Evolutionary conservation across 1,140 invertebrate genomes (phyloP).

Genomic region (Cotesia glomerata): DNA sequence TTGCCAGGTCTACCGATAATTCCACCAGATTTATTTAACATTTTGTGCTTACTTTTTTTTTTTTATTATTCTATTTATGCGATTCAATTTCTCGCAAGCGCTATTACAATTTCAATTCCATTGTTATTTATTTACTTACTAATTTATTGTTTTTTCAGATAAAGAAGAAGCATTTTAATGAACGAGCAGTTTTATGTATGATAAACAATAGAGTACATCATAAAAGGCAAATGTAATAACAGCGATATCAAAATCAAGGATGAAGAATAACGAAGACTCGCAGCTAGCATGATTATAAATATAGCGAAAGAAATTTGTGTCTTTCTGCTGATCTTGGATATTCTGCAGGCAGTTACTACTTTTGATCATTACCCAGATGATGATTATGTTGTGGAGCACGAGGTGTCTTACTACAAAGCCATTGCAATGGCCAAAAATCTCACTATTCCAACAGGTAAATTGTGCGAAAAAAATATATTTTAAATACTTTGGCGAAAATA

Average conservation of each 20-base stretch:
- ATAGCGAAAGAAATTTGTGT: slow-evolving; percentile 38
- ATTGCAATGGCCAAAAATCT: slow-evolving; percentile 50
- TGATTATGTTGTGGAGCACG: slow-evolving; percentile 53
- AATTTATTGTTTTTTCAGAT: no score
- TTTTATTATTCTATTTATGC: background rate
- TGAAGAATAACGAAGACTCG: slow-evolving; percentile 41
- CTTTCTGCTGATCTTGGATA: slow-evolving; percentile 42
- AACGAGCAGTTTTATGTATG: no score
- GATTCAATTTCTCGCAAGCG: no score
- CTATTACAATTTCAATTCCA: no score
- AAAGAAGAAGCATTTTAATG: background rate
- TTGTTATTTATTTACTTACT: no score
- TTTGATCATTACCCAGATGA: slow-evolving; percentile 52
- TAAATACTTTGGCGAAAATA: background rate
- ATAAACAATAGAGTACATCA: background rate
- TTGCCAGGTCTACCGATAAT: background rate
- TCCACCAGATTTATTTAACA: background rate
- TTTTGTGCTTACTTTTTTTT: background rate
- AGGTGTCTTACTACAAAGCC: slow-evolving; percentile 50
- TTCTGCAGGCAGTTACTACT: slow-evolving; percentile 48
- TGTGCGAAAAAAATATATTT: background rate
- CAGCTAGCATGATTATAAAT: slow-evolving; percentile 52
- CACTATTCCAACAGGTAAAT: slow-evolving; percentile 51
- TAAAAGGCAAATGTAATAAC: background rate
- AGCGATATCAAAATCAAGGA: slow-evolving; percentile 26